These are phyloP conservation scores for Drosophila acutilabella DNA, from an alignment of 2,888 invertebrate genomes.

Conservation along the genomic window DNA sequence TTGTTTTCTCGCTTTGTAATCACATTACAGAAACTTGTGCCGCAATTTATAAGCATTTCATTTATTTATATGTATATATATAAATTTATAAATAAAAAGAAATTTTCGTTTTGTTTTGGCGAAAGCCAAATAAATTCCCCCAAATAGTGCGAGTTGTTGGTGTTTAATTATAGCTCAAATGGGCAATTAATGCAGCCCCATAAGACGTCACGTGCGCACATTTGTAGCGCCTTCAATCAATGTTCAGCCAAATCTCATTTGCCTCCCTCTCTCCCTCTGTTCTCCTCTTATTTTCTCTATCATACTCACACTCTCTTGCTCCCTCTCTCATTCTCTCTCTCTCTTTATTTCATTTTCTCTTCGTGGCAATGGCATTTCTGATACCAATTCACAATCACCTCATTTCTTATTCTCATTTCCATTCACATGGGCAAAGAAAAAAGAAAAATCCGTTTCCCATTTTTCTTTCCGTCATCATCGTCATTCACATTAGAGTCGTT, in stretches of 20 bases:
- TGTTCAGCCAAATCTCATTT: constrained; percentile 24
- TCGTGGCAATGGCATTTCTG: constrained; percentile 10
- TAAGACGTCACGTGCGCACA: constrained; percentile 69
- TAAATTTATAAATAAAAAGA: too few relatives aligned
- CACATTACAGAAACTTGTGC: constrained; percentile 24
- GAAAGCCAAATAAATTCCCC: constrained; percentile 26
- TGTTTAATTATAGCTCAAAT: constrained; percentile 68
- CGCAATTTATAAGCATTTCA: constrained; percentile 25
- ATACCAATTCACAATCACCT: constrained; percentile 21
- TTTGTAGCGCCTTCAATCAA: constrained; percentile 51
- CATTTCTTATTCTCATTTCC: constrained; percentile 10
- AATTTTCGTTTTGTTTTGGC: constrained; percentile 17
- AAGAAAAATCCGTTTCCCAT: constrained; percentile 9
- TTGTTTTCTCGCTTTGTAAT: constrained; percentile 13
- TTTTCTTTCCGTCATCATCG: constrained; percentile 15
- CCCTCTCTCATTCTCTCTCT: not conserved
- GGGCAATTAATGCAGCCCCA: constrained; percentile 67
- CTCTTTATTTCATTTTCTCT: not conserved
- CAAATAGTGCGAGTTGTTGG: constrained; percentile 21
- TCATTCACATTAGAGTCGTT: constrained; percentile 7
- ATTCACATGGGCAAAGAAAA: not conserved
- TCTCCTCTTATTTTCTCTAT: not conserved
- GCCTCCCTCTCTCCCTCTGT: not conserved
- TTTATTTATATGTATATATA: constrained; percentile 3
- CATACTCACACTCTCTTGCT: not conserved